Base-by-base conservation (phyloP, 2,797 vertebrate genomes). In the Bradypodion ventrale region DNA sequence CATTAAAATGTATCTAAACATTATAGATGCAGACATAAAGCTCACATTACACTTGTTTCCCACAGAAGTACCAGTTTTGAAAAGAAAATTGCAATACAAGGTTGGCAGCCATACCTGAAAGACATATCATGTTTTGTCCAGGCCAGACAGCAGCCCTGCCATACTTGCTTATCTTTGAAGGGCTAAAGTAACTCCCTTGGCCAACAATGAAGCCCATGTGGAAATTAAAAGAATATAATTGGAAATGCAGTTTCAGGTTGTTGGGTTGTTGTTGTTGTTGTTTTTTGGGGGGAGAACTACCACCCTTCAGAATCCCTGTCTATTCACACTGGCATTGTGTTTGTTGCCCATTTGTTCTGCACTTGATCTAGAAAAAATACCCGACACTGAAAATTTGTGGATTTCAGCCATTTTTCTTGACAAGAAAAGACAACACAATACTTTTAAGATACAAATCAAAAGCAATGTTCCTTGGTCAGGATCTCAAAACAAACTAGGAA, bases 271-370 rank as follows among this genome's bases (percentile, higher is more conserved):
- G n/a, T n/a, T n/a, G n/a, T n/a, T n/a, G n/a, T n/a, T n/a, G n/a
- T n/a, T n/a, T n/a, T 27, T 29, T 63, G 15, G 5, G 63, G 49
- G 80, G 66, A 87, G 84, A 80, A n/a, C n/a, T n/a, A n/a, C n/a
- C n/a, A n/a, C n/a, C n/a, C n/a, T n/a, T n/a, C n/a, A n/a, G n/a
- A n/a, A n/a, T n/a, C n/a, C n/a, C n/a, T n/a, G n/a, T n/a, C 69
- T n/a, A 7, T 76, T 81, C 25, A 83, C 74, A 52, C 1, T 46
- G 79, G 10, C 75, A 37, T 82, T 5, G 2, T 37, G n/a, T 86
- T 86, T 76, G 60, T 73, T 77, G 60, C 8, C 40, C 83, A 66
- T 86, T 80, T 27, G 9, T 83, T 37, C 60, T 84, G 80, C 76
- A 85, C 42, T 69, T n/a, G 79, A 62, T 29, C 12, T 52, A 62